Evolutionary conservation across 2,797 vertebrate species (phyloP).

Genomic region (Echiichthys vipera): DNA sequence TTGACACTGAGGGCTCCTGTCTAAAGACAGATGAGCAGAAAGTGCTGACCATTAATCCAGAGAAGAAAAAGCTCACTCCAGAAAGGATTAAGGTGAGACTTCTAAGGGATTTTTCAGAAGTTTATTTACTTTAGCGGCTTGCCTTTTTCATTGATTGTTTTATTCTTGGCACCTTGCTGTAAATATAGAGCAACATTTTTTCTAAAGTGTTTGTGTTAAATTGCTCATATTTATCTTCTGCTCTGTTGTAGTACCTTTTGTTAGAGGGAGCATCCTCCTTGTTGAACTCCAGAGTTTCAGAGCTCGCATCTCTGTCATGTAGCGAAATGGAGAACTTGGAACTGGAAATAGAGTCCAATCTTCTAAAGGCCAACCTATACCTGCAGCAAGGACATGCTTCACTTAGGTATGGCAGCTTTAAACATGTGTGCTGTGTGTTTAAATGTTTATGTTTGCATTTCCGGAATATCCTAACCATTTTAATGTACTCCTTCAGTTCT

Average conservation of each 20-base stretch:
- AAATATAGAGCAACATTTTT: not conserved
- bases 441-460: slow-evolving; percentile 11
- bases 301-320: slow-evolving; percentile 68
- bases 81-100: slow-evolving; percentile 75
- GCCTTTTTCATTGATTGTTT: not conserved
- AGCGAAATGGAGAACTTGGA: slow-evolving; percentile 84
- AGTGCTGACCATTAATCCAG: slow-evolving; percentile 37
- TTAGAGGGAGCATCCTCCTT: slow-evolving; percentile 83
- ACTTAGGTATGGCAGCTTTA: slow-evolving; percentile 76
- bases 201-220: not conserved
- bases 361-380: slow-evolving; percentile 87
- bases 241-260: slow-evolving; percentile 83
- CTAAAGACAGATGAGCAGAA: slow-evolving; percentile 22
- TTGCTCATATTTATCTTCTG: not conserved
- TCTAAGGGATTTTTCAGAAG: not conserved
- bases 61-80: slow-evolving; percentile 51
- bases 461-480: slow-evolving; percentile 15
- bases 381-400: slow-evolving; percentile 87
- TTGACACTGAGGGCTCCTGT: slow-evolving; percentile 12
- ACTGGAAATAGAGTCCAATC: slow-evolving; percentile 82
- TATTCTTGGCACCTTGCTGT: not conserved
- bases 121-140: not conserved
- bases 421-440: not conserved
- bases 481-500: slow-evolving; percentile 76
- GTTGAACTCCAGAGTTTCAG: slow-evolving; percentile 64